A percentile compares a stretch with the other conserved stretches of the same genome.
Conservation (phyloP, 1,140 invertebrate species). For the Bombus affinis region DNA sequence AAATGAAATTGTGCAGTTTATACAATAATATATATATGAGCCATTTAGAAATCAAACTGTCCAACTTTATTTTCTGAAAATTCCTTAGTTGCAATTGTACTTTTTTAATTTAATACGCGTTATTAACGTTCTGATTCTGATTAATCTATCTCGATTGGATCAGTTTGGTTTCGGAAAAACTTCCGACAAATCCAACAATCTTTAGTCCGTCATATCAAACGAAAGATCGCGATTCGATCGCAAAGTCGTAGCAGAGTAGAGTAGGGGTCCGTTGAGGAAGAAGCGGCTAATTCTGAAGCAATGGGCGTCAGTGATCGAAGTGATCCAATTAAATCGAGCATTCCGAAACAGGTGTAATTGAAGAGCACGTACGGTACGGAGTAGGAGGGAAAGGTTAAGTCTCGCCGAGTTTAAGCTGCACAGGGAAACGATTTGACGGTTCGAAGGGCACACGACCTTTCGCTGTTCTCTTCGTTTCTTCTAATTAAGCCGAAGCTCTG, state of each 20-base stretch:
- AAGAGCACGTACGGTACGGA: slow-evolving; percentile 25
- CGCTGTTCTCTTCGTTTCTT: slow-evolving; percentile 51
- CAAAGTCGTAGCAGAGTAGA: background rate
- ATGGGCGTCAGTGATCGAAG: slow-evolving; percentile 39
- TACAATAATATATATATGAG: background rate
- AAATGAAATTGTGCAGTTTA: background rate
- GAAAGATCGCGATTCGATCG: background rate
- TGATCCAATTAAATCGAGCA: slow-evolving; percentile 39
- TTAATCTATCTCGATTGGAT: no score
- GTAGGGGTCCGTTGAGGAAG: background rate
- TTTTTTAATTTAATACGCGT: no score
- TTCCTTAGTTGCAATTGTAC: no score
- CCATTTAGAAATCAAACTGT: no score
- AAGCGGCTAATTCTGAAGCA: background rate
- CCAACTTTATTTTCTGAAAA: no score
- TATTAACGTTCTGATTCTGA: no score
- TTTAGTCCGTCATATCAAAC: no score
- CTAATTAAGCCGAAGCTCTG: slow-evolving; percentile 53
- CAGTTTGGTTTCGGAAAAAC: no score
- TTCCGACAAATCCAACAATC: no score
- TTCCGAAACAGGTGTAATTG: slow-evolving; percentile 50
- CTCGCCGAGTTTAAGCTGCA: background rate
- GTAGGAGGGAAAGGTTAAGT: background rate
- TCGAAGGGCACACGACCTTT: background rate
- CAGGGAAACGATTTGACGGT: slow-evolving; percentile 22